Evolutionary conservation across 2,113 vertebrate species (phyloP).

Genomic region (Maccullochella peelii): DNA sequence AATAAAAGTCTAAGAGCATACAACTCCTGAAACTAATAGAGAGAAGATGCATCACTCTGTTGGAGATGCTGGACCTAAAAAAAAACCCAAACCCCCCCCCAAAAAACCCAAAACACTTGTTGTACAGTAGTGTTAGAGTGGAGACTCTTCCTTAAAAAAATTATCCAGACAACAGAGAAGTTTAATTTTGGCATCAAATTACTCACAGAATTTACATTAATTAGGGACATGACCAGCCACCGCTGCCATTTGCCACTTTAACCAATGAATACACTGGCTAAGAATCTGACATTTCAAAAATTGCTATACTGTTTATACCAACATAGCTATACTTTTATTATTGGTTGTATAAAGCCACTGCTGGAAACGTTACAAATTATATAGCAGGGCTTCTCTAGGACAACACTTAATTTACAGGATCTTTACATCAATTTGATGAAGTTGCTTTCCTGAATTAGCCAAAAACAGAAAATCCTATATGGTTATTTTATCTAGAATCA

Average conservation of each 20-base stretch:
- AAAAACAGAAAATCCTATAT: neutral
- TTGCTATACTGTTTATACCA: neutral
- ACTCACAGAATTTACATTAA: too few species aligned
- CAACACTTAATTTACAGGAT: neutral
- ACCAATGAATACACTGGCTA: accelerated
- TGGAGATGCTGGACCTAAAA: neutral
- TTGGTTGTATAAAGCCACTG: neutral
- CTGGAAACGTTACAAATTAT: neutral
- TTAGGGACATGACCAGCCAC: neutral
- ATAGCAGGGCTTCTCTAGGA: too few species aligned
- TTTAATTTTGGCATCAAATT: too few species aligned
- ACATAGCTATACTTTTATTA: neutral
- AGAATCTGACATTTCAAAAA: neutral
- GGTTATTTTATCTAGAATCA: too few species aligned
- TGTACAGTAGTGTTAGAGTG: neutral
- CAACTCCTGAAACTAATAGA: too few species aligned
- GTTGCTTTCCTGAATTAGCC: neutral
- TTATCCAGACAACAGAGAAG: neutral
- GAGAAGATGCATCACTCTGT: too few species aligned
- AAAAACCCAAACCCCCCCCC: too few species aligned
- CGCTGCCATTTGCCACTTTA: neutral
- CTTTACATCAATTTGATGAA: neutral
- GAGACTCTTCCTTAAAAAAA: neutral
- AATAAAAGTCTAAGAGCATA: too few species aligned
- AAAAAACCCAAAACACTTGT: too few species aligned